Conservation (phyloP, 2,797 vertebrate genomes). For the Vespertilio murinus region DNA sequence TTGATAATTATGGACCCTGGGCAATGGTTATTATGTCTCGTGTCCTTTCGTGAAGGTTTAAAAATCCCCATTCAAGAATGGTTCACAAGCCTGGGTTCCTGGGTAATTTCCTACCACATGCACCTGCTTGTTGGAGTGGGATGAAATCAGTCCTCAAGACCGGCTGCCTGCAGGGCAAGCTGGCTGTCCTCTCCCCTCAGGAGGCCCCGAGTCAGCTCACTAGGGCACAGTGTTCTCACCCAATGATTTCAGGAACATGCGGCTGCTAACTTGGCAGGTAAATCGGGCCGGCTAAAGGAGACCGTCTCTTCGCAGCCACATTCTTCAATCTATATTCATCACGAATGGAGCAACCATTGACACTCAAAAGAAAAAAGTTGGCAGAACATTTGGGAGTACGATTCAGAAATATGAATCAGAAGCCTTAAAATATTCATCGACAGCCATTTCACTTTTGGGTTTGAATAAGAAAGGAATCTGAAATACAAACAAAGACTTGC, state of each 20-base stretch:
- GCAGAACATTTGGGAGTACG: background rate
- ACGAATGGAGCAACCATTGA: background rate
- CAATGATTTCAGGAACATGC: background rate
- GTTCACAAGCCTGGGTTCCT: background rate
- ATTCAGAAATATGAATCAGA: background rate
- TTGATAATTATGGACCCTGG: background rate
- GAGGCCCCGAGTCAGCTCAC: background rate
- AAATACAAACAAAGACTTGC: background rate
- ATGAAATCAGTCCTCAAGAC: background rate
- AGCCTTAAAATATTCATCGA: background rate
- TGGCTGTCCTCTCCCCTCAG: background rate
- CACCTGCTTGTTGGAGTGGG: background rate
- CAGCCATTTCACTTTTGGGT: background rate
- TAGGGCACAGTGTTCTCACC: background rate
- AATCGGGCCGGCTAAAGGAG: no score
- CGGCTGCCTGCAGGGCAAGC: background rate
- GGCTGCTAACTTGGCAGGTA: background rate
- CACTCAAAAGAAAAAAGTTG: background rate
- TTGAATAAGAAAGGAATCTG: background rate
- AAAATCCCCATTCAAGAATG: background rate
- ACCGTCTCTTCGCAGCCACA: background rate
- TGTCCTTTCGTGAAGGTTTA: background rate
- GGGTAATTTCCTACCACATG: background rate
- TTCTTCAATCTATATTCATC: background rate
- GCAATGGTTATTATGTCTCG: background rate